These are phyloP conservation scores for Aurelia sp. DNA, from an alignment of 30 jellyfish, hydroid and myxozoan species.

Conservation along the genomic window DNA sequence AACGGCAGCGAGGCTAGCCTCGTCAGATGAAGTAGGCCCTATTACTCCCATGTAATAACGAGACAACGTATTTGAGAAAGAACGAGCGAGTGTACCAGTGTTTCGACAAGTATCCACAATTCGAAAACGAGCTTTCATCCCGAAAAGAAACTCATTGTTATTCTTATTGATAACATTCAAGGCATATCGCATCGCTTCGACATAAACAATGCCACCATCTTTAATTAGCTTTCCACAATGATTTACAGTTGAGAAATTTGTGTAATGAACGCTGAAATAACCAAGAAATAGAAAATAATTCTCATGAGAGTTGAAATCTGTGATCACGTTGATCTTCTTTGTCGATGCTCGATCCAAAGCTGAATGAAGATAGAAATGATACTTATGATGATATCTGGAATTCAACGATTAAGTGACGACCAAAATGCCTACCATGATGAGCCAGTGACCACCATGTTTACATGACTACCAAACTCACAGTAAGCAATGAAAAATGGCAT, in stretches of 20 bases:
- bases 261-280: slow-evolving; percentile 30
- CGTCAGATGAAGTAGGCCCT: slow-evolving; percentile 52
- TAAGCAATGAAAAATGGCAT: no score
- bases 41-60: slow-evolving; percentile 17
- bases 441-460: no score
- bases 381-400: no score
- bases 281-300: background rate
- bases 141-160: slow-evolving; percentile 6
- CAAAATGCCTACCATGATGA: no score
- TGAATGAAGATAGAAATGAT: background rate
- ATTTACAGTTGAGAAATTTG: slow-evolving; percentile 6
- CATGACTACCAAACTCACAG: no score
- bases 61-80: background rate
- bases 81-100: slow-evolving; percentile 19
- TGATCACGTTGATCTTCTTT: background rate
- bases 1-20: slow-evolving; percentile 18
- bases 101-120: slow-evolving; percentile 25
- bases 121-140: background rate
- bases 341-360: slow-evolving; percentile 8
- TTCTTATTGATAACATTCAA: background rate
- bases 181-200: slow-evolving; percentile 52
- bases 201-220: slow-evolving; percentile 15
- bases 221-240: slow-evolving; percentile 27
- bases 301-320: background rate
- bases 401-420: no score